phyloP scores from a whole-genome alignment of 2,888 invertebrate genomes.

The Leucophora obtusa region DNA sequence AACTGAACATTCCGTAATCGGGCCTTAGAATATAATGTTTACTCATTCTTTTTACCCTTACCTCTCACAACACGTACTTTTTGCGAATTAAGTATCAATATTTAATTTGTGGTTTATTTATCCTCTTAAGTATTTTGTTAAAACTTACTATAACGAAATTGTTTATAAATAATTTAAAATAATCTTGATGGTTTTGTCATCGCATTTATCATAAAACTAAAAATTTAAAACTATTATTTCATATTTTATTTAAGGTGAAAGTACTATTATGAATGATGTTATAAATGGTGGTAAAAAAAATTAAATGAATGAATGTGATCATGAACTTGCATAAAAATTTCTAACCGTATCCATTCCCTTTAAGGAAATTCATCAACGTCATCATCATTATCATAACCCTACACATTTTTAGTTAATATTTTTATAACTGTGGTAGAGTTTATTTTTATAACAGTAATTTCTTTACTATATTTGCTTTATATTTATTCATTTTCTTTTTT shows the following conservation, averaged over 20 bases:
- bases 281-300: not conserved
- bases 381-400: not conserved
- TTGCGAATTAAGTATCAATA: too few species aligned
- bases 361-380: not conserved
- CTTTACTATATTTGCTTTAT: too few species aligned
- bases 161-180: not conserved
- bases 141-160: too few species aligned
- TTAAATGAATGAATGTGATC: not conserved
- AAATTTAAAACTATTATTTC: not conserved
- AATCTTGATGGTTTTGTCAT: not conserved
- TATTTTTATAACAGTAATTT: not conserved
- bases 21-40: too few species aligned
- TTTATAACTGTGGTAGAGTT: too few species aligned
- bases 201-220: not conserved
- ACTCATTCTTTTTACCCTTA: too few species aligned
- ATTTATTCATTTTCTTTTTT: not conserved
- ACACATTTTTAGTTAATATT: not conserved
- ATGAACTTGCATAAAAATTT: not conserved
- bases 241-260: not conserved
- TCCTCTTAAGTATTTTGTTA: too few species aligned
- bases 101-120: too few species aligned
- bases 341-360: not conserved
- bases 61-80: too few species aligned
- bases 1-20: too few species aligned
- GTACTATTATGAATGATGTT: not conserved